Evolutionary conservation across 2,113 vertebrate genomes (phyloP), one percentile per base, ranked within the genome.

Genomic region (Pyxicephalus adspersus): DNA sequence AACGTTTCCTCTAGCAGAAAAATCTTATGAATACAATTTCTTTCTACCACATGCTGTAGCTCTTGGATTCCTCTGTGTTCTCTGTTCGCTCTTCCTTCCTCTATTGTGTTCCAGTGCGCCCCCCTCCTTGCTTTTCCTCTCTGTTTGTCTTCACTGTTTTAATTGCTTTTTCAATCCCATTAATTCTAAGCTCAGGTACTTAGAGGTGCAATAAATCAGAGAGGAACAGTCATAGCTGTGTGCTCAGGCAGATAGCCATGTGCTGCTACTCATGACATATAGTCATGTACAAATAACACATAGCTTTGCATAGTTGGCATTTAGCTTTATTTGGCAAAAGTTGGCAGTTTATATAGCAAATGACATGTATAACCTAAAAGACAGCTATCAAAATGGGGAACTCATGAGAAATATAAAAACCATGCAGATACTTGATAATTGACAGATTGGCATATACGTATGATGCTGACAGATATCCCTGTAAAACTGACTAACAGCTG

Each of bases 151-250:
- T 79, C 52, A 68, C 29, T 68, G 52, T 68, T 82, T 82, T 75
- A 82, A 75, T 75, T 82, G 80, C 71, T 82, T 82, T 82, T 82
- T 82, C 70, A 82, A 75, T 82, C 61, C 71, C 80, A 82, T 82
- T 82, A 82, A 75, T 82, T 82, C 70, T 75, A 82, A 82, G 80
- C 61, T 65, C 61, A 82, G 80, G 80, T 75, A 82, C 80, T 82
- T 82, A 75, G 71, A 75, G 67, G 61, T 26, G 80, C 71, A 75
- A 73, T 81, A 81, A 81, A 81, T 81, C 79, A 81, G 67, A 25
- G 60, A 57, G 23, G 66, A 80, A 79, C 45, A 64, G 34, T 52
- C 78, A 80, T 63, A 31, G 78, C 78, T 64, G 20, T 73, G 64
- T 54, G 57, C 60, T 55, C 58, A 64, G 68, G 68, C 58, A 64